These are phyloP conservation scores for Pseudococcus viburni DNA, from an alignment of 2,888 invertebrate genomes.

Conservation along the genomic window DNA sequence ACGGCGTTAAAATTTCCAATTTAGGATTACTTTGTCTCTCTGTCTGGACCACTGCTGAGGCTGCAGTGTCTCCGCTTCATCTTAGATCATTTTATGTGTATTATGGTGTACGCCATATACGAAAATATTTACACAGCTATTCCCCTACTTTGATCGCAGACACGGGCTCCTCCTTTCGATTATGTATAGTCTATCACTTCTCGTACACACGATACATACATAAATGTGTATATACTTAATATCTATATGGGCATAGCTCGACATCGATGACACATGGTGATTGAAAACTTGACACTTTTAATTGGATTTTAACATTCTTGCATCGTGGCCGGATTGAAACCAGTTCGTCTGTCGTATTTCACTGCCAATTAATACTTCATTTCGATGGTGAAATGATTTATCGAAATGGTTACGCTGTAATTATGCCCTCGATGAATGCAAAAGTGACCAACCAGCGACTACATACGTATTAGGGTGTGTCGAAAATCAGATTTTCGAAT, in stretches of 20 bases:
- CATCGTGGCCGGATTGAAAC: neutral
- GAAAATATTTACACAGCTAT: slow-evolving; percentile 42
- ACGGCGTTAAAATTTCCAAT: slow-evolving; percentile 29
- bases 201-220: no score
- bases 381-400: slow-evolving; percentile 14
- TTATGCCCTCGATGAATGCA: neutral
- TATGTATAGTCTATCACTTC: slow-evolving; percentile 1
- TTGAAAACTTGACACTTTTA: slow-evolving; percentile 52
- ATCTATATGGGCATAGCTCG: neutral
- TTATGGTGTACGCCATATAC: neutral
- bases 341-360: slow-evolving; percentile 27
- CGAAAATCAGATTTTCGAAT: no score
- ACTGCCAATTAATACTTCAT: slow-evolving; percentile 41
- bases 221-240: neutral
- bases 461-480: no score
- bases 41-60: neutral
- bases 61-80: neutral
- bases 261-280: slow-evolving; percentile 19
- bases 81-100: neutral
- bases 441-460: neutral
- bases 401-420: neutral
- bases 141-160: neutral
- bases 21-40: neutral
- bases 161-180: slow-evolving; percentile 2
- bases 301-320: slow-evolving; percentile 52